A percentile compares a stretch with the other conserved stretches of the same genome.
Evolutionary conservation across 2,797 vertebrate species (phyloP).

Genomic region (Morus bassanus): DNA sequence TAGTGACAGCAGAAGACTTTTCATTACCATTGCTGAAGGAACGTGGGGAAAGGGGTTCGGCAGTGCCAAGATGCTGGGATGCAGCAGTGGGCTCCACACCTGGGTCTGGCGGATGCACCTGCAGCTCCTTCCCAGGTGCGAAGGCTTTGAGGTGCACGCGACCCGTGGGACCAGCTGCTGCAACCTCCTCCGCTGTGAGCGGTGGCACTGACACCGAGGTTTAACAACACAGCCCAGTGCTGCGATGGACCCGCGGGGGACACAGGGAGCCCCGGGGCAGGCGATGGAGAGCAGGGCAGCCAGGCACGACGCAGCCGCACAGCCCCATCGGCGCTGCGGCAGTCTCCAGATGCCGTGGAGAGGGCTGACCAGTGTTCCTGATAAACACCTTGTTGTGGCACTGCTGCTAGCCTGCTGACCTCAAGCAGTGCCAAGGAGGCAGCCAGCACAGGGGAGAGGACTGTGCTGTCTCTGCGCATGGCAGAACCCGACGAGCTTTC

Average conservation of each 20-base stretch:
- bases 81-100: no score
- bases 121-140: neutral
- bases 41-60: accelerated
- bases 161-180: accelerated
- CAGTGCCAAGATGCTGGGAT: accelerated
- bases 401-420: neutral
- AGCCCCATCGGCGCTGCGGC: accelerated
- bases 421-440: accelerated
- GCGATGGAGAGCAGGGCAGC: accelerated
- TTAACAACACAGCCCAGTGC: accelerated
- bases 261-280: accelerated
- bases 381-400: accelerated
- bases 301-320: neutral
- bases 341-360: neutral
- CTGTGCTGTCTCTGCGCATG: neutral
- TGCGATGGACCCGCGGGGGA: accelerated
- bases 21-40: no score
- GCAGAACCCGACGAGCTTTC: accelerated
- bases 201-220: accelerated
- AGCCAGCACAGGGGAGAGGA: neutral
- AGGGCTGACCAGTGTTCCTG: neutral
- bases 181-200: accelerated
- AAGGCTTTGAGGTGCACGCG: neutral
- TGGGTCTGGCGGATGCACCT: accelerated
- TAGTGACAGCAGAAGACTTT: accelerated